Evolutionary conservation across 2,113 vertebrate genomes (phyloP), one percentile per base, ranked within the genome.

Genomic region (Ptychochromis oligacanthus): DNA sequence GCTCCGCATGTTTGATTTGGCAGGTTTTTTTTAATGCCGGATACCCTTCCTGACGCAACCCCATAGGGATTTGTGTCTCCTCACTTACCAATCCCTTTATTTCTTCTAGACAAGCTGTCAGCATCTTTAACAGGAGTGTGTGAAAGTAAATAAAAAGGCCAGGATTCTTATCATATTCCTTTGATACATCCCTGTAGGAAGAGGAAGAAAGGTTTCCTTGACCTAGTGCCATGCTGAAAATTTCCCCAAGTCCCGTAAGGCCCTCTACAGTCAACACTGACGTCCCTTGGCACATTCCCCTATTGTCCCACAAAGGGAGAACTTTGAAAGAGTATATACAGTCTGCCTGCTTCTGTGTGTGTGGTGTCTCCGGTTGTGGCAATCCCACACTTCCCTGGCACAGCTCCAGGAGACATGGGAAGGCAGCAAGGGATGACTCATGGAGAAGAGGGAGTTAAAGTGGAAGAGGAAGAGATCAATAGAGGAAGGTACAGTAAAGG

Each of bases 341-440:
- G 81, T 55, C 31, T 83, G 58, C 81, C 54, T 55, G 49, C 18
- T 54, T 86, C 40, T 72, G 55, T 62, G 80, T 36, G 82, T 60
- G 79, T 22, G 76, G 65, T 70, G 86, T 81, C 54, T 91, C 75
- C 77, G 79, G 81, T 76, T 34, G 36, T 75, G 87, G 90, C 90
- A 93, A 94, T 91, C 91, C 88, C 85, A 91, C 60, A 58, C 89
- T 90, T 24, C 76, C 83, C 88, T 92, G 92, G 91, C 93, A 83
- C 57, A 7, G 82, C 62, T 92, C 90, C 93, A 93, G 87, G 87
- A 94, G 86, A 89, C 87, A 91, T 82, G 87, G 87, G 88, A 93
- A 94, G 89, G 87, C 75, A 82, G 84, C 90, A 91, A 91, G 88
- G 84, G 88, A 93, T 91, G 90, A 93, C 82, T 86, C 87, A 76